Conservation (phyloP, 2,888 invertebrate species). For the Alentia gelatinosa region DNA sequence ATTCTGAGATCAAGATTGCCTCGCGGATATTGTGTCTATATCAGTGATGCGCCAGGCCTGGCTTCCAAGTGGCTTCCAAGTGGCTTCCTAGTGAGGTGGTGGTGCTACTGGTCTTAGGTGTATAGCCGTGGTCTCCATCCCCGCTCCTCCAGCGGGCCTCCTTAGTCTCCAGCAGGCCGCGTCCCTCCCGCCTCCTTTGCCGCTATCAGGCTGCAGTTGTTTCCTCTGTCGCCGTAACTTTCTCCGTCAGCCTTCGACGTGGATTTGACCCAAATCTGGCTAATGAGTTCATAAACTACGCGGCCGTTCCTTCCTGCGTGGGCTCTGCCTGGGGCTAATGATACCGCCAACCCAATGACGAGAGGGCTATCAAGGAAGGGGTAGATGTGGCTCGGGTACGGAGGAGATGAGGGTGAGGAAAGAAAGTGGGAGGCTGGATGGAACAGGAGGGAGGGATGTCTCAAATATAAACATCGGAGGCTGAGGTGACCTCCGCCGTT, state of each 20-base stretch:
- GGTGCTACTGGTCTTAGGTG: too few relatives aligned
- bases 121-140: too few relatives aligned
- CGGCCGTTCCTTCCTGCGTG: neutral
- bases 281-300: conserved; percentile 41
- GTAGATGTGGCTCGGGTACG: neutral
- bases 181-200: too few relatives aligned
- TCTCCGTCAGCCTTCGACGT: neutral
- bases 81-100: too few relatives aligned
- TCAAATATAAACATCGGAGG: neutral
- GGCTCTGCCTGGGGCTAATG: neutral
- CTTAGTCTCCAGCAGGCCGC: too few relatives aligned
- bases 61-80: too few relatives aligned
- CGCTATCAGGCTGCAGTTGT: too few relatives aligned
- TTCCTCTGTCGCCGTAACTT: neutral
- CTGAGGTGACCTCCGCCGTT: neutral
- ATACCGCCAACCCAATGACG: neutral
- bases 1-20: conserved; percentile 10
- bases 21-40: conserved; percentile 35
- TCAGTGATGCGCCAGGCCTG: neutral
- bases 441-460: neutral
- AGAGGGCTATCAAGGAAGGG: neutral
- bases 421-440: neutral
- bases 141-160: too few relatives aligned
- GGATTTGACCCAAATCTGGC: conserved; percentile 22
- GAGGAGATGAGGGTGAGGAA: neutral